Evolutionary conservation across 2,888 invertebrate species (phyloP), one percentile per base, ranked within the genome.

Genomic region (Boloria euphrosyne): DNA sequence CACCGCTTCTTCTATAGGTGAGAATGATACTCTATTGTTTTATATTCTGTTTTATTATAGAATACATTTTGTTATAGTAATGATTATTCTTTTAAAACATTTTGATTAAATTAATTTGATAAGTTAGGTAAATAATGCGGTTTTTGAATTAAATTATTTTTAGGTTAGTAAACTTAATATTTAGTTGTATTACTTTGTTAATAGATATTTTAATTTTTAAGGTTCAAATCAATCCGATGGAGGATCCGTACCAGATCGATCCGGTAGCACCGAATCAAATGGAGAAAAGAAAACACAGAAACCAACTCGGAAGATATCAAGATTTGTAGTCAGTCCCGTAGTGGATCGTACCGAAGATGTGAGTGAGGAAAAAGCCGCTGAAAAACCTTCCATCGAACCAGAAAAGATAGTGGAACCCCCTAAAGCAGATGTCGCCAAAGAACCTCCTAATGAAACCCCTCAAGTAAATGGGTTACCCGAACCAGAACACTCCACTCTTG

Each of bases 301-400:
- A 74, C 93, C 94, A 57, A 93, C 93, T 50, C 90, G 96, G 67
- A 96, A 96, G 83, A 95, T 96, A 76, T 96, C 96, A 43, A 91
- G 96, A 66, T 97, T 97, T 87, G 93, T 96, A 81, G 96, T 97
- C 74, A 96, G 96, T 83, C 96, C 96, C 22, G 96, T 96, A 1
- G 93, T 95, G 44, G 95, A 95, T 73, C 78, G 93, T 89, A 84
- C 83, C 51, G 88, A 86, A 70, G 81, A 84, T 66, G 80, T 81
- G 72, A 44, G 73, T 66, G 70, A 77, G 71, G 67, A 71, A 61
- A 70, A 74, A 18, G 13, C 55, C 75, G 22, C 75, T 78, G 43
- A 83, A 78, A 38, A 79, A 31, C 53, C 70, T 60, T 64, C 62
- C 18, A 50, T 61, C 17, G 66, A 73, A 22, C 53, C 71, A 31